A percentile compares a stretch with the other conserved stretches of the same genome.
These are phyloP conservation scores for Zootermopsis nevadensis DNA, from an alignment of 2,888 invertebrate species.

Conservation along the genomic window DNA sequence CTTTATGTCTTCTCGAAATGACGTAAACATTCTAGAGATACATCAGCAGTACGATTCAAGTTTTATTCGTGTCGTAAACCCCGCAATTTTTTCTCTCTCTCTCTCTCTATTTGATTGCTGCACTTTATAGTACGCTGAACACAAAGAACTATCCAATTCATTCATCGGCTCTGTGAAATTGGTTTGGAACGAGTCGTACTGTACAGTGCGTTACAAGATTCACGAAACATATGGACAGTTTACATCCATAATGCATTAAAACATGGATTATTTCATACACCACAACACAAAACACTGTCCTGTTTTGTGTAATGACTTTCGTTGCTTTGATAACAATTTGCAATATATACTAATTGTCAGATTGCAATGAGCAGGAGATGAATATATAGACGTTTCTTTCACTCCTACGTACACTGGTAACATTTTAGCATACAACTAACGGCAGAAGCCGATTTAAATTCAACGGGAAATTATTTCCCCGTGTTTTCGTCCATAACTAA, in stretches of 20 bases:
- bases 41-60: not conserved
- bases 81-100: not conserved
- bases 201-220: conserved; percentile 13
- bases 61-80: conserved; percentile 11
- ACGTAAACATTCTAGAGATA: conserved; percentile 6
- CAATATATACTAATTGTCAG: no score
- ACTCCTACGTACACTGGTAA: no score
- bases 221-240: not conserved
- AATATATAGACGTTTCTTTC: no score
- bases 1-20: not conserved
- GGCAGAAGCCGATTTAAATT: no score
- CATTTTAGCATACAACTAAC: no score
- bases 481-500: no score
- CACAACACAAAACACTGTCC: not conserved
- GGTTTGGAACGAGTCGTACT: not conserved
- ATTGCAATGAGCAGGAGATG: no score
- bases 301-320: not conserved
- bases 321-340: no score
- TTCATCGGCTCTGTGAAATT: conserved; percentile 13
- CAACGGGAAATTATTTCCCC: no score
- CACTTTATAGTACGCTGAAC: conserved; percentile 8
- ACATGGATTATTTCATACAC: not conserved
- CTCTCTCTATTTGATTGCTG: conserved; percentile 10
- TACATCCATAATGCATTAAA: conserved; percentile 17
- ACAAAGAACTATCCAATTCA: conserved; percentile 13